Evolutionary conservation across 1,140 invertebrate species (phyloP).

Genomic region (Ericerus pela): DNA sequence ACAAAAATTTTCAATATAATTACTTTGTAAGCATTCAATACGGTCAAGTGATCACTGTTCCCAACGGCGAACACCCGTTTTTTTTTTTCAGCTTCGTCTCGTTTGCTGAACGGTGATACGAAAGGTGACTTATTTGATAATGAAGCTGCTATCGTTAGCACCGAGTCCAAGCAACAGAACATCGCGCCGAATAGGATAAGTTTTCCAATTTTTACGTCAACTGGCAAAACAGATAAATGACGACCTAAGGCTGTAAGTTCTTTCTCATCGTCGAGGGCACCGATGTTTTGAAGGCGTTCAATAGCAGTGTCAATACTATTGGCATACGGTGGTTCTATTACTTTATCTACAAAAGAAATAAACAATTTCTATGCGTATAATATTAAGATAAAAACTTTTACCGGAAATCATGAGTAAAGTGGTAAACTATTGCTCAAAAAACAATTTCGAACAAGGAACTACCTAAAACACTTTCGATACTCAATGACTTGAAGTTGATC

Average conservation of each 20-base stretch:
- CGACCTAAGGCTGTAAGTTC: constrained; percentile 75
- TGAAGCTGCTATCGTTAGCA: constrained; percentile 80
- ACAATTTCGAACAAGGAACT: constrained; percentile 21
- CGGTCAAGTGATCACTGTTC: constrained; percentile 67
- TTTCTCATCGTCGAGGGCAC: constrained; percentile 62
- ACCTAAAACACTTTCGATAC: constrained; percentile 51
- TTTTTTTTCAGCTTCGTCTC: constrained; percentile 51
- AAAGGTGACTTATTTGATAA: constrained; percentile 76
- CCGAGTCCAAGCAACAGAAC: constrained; percentile 83
- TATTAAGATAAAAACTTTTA: not conserved
- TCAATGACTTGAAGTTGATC: constrained; percentile 43
- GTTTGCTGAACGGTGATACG: constrained; percentile 56
- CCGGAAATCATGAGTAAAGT: not conserved
- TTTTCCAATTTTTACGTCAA: constrained; percentile 68
- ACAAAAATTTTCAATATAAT: no score
- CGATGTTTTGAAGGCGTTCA: constrained; percentile 60
- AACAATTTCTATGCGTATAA: not conserved
- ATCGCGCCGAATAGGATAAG: constrained; percentile 81
- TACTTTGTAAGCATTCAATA: constrained; percentile 60
- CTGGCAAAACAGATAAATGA: constrained; percentile 72
- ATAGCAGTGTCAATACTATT: constrained; percentile 65
- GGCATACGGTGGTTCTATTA: constrained; percentile 64
- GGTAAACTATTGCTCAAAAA: not conserved
- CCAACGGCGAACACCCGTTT: constrained; percentile 52
- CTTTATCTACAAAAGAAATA: constrained; percentile 19